Base-by-base conservation (phyloP, 1,140 invertebrate species). In the Tetragnatha versicolor region DNA sequence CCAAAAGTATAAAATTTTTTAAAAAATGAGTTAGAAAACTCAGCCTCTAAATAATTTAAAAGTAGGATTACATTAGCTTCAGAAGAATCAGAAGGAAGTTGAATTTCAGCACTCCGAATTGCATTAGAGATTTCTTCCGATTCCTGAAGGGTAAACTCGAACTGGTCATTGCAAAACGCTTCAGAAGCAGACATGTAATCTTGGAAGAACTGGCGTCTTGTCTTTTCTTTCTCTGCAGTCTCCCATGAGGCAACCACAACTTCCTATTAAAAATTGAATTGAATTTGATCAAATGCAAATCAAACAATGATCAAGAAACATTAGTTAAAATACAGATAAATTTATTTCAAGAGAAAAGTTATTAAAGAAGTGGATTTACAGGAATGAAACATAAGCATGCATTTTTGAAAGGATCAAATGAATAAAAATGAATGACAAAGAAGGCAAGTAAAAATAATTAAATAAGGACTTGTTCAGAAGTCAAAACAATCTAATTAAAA, bases 211-310 rank as follows among this genome's bases (percentile, higher is more conserved):
- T 63, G 39, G 1, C 72, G 45, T 37, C 53, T 47, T 2, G 39
- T 63, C 49, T 75, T 58, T 6, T 75, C 72, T 33, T 75, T 20
- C 25, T 75, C 72, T 37, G 72, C 72, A 37, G 72, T 75, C 51
- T 75, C 37, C 37, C 53, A 75, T 2, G 72, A 75, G 2, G 55
- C 58, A 5, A 60, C 72, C 27, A 75, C 39, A 27, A 75, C 72
- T 9, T 55, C 29, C 72, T 75, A 6, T 12, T 60, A 73, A 20
- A 47, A 33, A 53, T 2, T 20, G 7, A 7, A 42, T 17, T 9
- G 17, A 9, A 17, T 42, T 42, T 9, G 7, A 7, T 9, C 17
- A 42, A 51, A 51, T 9, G n/a, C 25, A 51, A 51, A 51, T 9
- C 7, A 51, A n/a, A 51, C 12, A 51, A n/a, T 2, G 5, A 7